Base-by-base conservation (phyloP, 2,888 invertebrate genomes). In the Trisateles emortualis region DNA sequence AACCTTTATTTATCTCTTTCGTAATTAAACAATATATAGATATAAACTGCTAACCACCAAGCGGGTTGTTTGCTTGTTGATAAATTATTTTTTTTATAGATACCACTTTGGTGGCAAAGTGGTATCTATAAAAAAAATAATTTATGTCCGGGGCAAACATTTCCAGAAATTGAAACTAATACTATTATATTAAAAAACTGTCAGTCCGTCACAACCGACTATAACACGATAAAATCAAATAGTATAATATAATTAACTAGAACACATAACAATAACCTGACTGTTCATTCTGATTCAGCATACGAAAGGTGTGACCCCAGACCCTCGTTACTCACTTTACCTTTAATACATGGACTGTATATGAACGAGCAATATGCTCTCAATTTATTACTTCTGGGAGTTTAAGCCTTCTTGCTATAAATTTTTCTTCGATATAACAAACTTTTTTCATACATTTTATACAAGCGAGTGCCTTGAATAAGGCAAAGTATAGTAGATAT, bases 381-480 rank as follows among this genome's bases (percentile, higher is more conserved):
- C 24, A 68, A 68, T 60, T 53, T 59, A 60, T 66, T 48, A 57
- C 51, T 42, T 43, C 24, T 10, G 41, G 44, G 54, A 66, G 47
- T 54, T 58, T 47, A 39, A 58, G 54, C 43, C 56, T 9, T 26
- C 19, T 3, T 26, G 55, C 56, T 63, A 63, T 60, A 59, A 54
- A 61, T 59, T 62, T 44, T 51, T 58, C 47, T 48, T 55, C 55
- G 24, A 52, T 61, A 61, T 51, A 48, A 46, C 33, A 54, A 69
- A 65, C 46, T 68, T 69, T 61, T 56, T 64, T 68, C 49, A 57
- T 59, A 53, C 55, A 56, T 55, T 59, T 52, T 51, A 50, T 58
- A 33, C 40, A 41, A 35, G 6, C 1, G 1, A 17, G 33, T n/a
- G n/a, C 32, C 5, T 36, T 10, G n/a, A n/a, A n/a, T 4, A 41